Conservation (phyloP, 2,888 invertebrate species). For the Pycnomerus fuliginosus region DNA sequence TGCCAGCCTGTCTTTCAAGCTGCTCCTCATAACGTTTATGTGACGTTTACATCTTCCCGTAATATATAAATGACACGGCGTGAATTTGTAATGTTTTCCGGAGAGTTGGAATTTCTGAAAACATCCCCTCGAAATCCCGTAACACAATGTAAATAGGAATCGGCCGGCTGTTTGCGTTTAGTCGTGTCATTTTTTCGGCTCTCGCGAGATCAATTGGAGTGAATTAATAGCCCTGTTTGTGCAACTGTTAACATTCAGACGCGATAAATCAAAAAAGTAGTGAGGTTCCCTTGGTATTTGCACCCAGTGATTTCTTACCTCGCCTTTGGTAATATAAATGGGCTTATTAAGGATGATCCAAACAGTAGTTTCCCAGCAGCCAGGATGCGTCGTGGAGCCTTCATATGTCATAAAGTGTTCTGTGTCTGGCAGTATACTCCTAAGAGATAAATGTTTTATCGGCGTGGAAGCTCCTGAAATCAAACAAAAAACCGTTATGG, state of each 20-base stretch:
- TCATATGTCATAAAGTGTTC: constrained; percentile 97
- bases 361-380: constrained; percentile 99
- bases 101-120: constrained; percentile 3
- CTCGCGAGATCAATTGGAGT: too few species aligned
- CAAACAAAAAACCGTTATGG: constrained; percentile 17
- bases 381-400: constrained; percentile 95
- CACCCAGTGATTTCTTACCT: constrained; percentile 62
- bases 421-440: constrained; percentile 85
- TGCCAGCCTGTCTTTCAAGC: constrained; percentile 21
- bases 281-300: neutral
- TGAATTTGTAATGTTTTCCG: constrained; percentile 19
- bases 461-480: constrained; percentile 76
- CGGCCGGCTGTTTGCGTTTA: constrained; percentile 11
- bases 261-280: constrained; percentile 16
- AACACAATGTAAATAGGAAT: constrained; percentile 17
- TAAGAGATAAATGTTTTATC: constrained; percentile 82
- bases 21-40: constrained; percentile 20
- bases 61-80: constrained; percentile 21
- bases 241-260: constrained; percentile 4
- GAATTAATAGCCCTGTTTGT: constrained; percentile 17
- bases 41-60: constrained; percentile 25
- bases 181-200: constrained; percentile 14
- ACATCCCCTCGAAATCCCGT: constrained; percentile 6
- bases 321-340: constrained; percentile 93
- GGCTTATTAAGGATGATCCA: constrained; percentile 99